Base-by-base conservation (phyloP, 1,140 invertebrate genomes). In the Drosophila teissieri region DNA sequence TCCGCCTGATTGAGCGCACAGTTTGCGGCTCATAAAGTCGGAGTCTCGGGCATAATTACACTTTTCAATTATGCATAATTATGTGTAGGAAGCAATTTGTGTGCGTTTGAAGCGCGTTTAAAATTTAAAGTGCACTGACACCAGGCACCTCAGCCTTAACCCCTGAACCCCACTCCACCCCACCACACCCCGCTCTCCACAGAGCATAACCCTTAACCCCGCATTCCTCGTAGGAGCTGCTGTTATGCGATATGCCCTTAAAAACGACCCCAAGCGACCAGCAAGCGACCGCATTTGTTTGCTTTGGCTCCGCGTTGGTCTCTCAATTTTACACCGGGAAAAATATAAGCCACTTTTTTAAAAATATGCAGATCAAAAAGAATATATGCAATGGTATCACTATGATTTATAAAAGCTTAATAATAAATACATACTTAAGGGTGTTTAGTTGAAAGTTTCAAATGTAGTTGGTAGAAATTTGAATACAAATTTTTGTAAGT, bases 31-130 rank as follows among this genome's bases (percentile, higher is more conserved):
- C 82, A 81, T 85, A 86, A 81, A 85, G 51, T 86, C 73, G 4
- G 42, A 70, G 68, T 80, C 74, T 44, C 49, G 51, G 51, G 56
- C 83, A 70, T 86, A 86, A 86, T 86, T 86, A 86, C 83, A 76
- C 78, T 82, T 86, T 86, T 86, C 83, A 86, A 86, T 86, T 86
- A 88, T 86, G 82, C 83, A 86, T 86, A 86, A 86, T 86, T 86
- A 88, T 88, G 79, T 88, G 83, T 77, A 81, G 61, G 70, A 65
- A 75, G 79, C 79, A 82, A 88, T 82, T 85, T 88, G 68, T 72
- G 64, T 74, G 46, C 36, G 52, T 51, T 37, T 62, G 80, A 12
- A 27, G 52, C 34, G 53, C 61, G 68, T 64, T 86, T 85, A 78
- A 75, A 88, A 70, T 78, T 85, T 85, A 82, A 85, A 85, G 83